Evolutionary conservation across 2,888 invertebrate species (phyloP).

Genomic region (Agonopterix alstromeriana): DNA sequence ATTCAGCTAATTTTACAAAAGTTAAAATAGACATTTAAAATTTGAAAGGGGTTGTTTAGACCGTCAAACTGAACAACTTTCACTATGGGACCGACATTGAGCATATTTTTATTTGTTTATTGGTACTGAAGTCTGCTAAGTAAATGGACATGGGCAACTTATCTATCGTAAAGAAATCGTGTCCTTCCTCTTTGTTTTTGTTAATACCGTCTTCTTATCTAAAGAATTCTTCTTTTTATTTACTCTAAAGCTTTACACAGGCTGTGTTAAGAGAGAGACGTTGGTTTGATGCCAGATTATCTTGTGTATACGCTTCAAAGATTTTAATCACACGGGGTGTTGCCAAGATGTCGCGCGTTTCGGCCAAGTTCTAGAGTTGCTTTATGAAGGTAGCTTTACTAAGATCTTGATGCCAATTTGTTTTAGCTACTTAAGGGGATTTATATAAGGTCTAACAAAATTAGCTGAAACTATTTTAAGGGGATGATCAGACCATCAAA

Average conservation of each 20-base stretch:
- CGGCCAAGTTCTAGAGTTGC: conserved; percentile 15
- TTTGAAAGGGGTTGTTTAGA: too few relatives aligned
- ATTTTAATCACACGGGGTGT: conserved; percentile 57
- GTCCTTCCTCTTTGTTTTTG: neutral
- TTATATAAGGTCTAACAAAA: too few relatives aligned
- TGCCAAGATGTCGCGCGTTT: conserved; percentile 43
- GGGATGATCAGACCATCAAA: too few relatives aligned
- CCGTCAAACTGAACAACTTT: too few relatives aligned
- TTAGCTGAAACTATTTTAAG: too few relatives aligned
- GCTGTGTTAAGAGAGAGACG: conserved; percentile 5
- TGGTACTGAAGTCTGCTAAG: too few relatives aligned
- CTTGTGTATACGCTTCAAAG: conserved; percentile 47
- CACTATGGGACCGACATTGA: too few relatives aligned
- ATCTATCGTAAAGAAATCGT: too few relatives aligned
- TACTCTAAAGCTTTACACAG: neutral
- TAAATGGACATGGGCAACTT: too few relatives aligned
- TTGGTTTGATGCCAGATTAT: conserved; percentile 64
- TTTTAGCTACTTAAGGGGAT: neutral
- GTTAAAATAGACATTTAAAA: too few relatives aligned
- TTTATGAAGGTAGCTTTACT: conserved; percentile 5
- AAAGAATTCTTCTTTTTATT: neutral
- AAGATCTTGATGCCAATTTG: neutral
- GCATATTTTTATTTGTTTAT: too few relatives aligned
- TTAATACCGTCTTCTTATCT: neutral
- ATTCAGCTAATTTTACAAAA: too few relatives aligned